Evolutionary conservation across 2,888 invertebrate species (phyloP), one percentile per base, ranked within the genome.

Genomic region (Apotomis betuletana): DNA sequence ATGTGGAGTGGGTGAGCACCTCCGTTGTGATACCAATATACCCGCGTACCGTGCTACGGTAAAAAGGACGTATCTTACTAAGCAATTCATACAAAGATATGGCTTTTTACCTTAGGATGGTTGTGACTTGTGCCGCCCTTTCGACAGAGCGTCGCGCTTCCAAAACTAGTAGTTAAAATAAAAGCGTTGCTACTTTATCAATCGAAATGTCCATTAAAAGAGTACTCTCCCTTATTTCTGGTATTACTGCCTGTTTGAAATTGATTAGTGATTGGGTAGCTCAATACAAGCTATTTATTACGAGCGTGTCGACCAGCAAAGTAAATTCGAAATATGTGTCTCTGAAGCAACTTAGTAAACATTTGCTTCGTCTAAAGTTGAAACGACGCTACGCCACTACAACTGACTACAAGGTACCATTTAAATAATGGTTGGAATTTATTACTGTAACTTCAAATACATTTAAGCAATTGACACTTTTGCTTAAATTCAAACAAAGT

Each of bases 1-100:
- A 78, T 78, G 76, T 74, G 68, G 75, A 77, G 75, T 77, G 79
- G 77, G 77, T 77, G 79, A 77, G 77, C 15, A 46, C 70, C 27
- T 63, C 52, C 54, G 57, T 49, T 58, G 38, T 51, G 51, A 58
- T 52, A 62, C 62, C 55, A 67, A 72, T 72, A 72, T 61, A 64
- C 44, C 44, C 54, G 41, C 5, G 41, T 41, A 5, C 41, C 41
- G 41, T 27, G 2, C 27, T 27, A 27, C 27, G 2, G 27, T 27
- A 27, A 27, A 27, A 27, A 27, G 27, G 27, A 27, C 27, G 27
- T 27, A 27, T 27, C 27, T 27, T 27, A 27, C 27, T 27, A 27
- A 27, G 27, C 0, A 27, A 27, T 27, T 27, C 27, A 27, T 27
- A 27, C 27, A 2, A 27, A 27, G 27, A 27, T 27, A 27, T 27